These are phyloP conservation scores for Aleiodes alternator DNA, from an alignment of 2,888 invertebrate genomes.

Conservation along the genomic window DNA sequence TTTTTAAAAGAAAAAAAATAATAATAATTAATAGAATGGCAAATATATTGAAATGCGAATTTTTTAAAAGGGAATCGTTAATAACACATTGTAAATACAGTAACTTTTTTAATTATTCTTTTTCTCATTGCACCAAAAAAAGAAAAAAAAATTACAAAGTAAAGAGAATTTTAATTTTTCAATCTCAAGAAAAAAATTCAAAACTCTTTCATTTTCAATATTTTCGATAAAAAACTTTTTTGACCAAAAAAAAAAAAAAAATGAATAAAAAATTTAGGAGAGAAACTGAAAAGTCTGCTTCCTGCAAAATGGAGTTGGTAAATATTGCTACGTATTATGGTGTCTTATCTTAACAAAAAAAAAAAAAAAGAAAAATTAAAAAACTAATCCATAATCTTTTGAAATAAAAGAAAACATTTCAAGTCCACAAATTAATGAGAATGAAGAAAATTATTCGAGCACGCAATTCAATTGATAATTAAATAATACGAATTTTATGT, in stretches of 20 bases:
- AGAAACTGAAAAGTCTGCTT: constrained; percentile 51
- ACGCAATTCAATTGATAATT: no score
- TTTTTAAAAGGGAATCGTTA: no score
- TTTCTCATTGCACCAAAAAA: no score
- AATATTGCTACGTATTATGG: constrained; percentile 72
- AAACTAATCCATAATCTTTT: constrained; percentile 48
- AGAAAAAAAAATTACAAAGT: no score
- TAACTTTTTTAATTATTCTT: no score
- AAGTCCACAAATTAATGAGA: constrained; percentile 28
- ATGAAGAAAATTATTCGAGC: constrained; percentile 51
- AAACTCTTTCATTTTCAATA: no score
- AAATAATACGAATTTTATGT: no score
- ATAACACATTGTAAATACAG: no score
- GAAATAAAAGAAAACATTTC: constrained; percentile 34
- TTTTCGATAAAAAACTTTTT: background rate
- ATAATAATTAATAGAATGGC: background rate
- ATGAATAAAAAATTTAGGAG: constrained; percentile 27
- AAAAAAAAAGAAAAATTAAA: constrained; percentile 37
- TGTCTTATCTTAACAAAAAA: constrained; percentile 67
- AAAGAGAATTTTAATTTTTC: no score
- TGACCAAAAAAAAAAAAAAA: background rate
- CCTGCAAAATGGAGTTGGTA: constrained; percentile 52
- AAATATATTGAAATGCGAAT: no score
- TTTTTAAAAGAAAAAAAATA: background rate
- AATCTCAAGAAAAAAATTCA: no score